Evolutionary conservation across 2,888 invertebrate species (phyloP).

Genomic region (Lasioglossum vierecki): DNA sequence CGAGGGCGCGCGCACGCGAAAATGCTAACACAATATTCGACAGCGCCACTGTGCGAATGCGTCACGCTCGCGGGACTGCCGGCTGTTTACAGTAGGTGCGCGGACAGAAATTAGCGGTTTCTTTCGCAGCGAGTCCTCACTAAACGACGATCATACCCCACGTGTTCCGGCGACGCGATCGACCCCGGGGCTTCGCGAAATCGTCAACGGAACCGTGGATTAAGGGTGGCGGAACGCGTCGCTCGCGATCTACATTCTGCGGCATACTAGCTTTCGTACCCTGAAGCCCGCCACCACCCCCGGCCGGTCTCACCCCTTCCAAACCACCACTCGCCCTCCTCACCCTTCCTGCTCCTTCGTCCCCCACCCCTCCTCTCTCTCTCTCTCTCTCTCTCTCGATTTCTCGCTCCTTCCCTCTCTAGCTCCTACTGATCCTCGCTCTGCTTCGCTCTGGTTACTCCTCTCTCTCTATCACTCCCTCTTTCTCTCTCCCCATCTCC

Average conservation of each 20-base stretch:
- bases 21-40: slow-evolving; percentile 22
- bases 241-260: slow-evolving; percentile 82
- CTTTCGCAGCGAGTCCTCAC: slow-evolving; percentile 27
- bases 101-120: slow-evolving; percentile 25
- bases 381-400: neutral
- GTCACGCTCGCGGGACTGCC: slow-evolving; percentile 53
- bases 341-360: slow-evolving; percentile 24
- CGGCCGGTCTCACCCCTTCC: slow-evolving; percentile 67
- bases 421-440: neutral
- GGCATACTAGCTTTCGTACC: slow-evolving; percentile 81
- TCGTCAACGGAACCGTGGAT: slow-evolving; percentile 52
- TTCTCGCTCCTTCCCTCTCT: neutral
- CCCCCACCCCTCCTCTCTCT: neutral
- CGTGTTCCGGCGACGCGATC: slow-evolving; percentile 58
- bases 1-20: neutral
- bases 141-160: slow-evolving; percentile 50
- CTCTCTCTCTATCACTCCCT: neutral
- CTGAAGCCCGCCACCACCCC: slow-evolving; percentile 75
- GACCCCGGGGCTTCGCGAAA: slow-evolving; percentile 42
- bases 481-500: neutral
- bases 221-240: slow-evolving; percentile 75
- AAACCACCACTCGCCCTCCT: slow-evolving; percentile 53
- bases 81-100: slow-evolving; percentile 65
- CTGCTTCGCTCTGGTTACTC: neutral
- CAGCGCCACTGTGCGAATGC: slow-evolving; percentile 32